Evolutionary conservation across 2,113 vertebrate species (phyloP).

Genomic region (Syngnathus scovelli): DNA sequence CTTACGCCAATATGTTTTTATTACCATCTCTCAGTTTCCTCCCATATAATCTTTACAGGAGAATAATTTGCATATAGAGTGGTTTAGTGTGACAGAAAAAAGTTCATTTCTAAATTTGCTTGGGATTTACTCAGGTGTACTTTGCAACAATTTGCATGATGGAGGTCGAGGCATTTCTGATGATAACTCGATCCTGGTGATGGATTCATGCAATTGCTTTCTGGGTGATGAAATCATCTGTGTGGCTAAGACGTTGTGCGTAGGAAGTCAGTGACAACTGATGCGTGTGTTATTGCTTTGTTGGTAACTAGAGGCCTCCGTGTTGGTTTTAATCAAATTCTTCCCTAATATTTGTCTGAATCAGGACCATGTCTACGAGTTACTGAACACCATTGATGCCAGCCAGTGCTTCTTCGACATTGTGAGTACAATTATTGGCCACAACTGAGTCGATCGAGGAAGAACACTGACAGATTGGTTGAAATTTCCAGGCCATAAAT

Average conservation of each 20-base stretch:
- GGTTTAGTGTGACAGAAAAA: constrained; percentile 27
- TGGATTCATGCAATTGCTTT: constrained; percentile 2
- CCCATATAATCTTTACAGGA: not conserved
- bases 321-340: constrained; percentile 12
- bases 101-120: constrained; percentile 11
- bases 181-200: constrained; percentile 4
- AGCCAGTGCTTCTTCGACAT: constrained; percentile 89
- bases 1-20: not conserved
- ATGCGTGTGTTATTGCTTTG: constrained; percentile 5
- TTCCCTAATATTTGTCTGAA: constrained; percentile 6
- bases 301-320: not conserved
- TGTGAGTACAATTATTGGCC: constrained; percentile 68
- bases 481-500: constrained; percentile 73
- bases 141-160: constrained; percentile 21
- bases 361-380: constrained; percentile 91
- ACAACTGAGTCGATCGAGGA: not conserved
- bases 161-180: constrained; percentile 16
- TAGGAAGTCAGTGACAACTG: not conserved
- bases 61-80: constrained; percentile 55
- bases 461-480: not conserved
- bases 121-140: not conserved
- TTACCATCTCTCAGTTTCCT: not conserved
- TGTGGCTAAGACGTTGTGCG: constrained; percentile 1
- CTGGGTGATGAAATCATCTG: not conserved
- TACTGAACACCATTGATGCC: constrained; percentile 89